Conservation (phyloP, 2,888 invertebrate species). For the Hecatera dysodea region DNA sequence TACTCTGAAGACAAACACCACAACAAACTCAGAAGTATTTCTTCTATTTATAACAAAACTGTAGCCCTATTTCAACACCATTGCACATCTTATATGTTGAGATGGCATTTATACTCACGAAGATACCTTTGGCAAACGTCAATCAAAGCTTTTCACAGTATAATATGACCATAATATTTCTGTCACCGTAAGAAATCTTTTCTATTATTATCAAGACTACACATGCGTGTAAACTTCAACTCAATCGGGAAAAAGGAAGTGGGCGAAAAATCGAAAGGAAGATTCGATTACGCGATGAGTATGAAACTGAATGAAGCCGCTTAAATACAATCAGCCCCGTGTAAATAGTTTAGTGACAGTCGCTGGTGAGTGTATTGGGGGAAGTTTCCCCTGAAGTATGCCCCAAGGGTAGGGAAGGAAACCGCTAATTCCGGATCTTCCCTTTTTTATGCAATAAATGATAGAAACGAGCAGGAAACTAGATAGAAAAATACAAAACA, state of each 20-base stretch:
- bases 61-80: too few relatives aligned
- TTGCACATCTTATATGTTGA: too few relatives aligned
- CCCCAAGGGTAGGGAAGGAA: background rate
- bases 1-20: too few relatives aligned
- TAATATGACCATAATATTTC: background rate
- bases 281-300: background rate
- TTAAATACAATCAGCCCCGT: conserved; percentile 10
- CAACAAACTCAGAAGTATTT: too few relatives aligned
- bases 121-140: too few relatives aligned
- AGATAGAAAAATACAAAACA: too few relatives aligned
- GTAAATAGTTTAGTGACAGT: conserved; percentile 17
- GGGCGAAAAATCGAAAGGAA: background rate
- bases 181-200: background rate
- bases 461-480: too few relatives aligned
- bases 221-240: background rate
- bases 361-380: background rate
- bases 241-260: background rate
- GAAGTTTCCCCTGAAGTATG: background rate
- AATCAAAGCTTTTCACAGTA: too few relatives aligned
- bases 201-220: background rate
- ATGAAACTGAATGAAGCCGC: conserved; percentile 18
- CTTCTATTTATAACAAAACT: too few relatives aligned
- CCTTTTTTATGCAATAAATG: background rate
- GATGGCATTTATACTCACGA: too few relatives aligned
- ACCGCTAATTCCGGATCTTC: background rate